These are phyloP conservation scores for Plodia interpunctella DNA, from an alignment of 1,140 invertebrate genomes.

Conservation along the genomic window DNA sequence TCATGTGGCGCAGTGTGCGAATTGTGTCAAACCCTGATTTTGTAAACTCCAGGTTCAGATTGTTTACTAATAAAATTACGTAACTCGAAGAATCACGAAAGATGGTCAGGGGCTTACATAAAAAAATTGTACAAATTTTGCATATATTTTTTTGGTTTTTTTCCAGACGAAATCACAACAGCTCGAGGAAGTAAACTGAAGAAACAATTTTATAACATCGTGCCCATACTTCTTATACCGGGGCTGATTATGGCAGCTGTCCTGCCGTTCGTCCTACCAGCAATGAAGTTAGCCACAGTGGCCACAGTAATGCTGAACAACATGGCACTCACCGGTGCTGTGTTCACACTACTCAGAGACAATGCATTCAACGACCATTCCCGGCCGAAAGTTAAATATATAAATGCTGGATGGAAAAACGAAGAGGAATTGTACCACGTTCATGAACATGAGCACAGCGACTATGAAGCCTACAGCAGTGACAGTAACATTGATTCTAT, in stretches of 20 bases:
- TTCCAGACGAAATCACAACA: conserved; percentile 40
- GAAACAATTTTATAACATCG: conserved; percentile 55
- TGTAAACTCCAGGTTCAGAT: too few relatives aligned
- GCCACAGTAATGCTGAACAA: conserved; percentile 65
- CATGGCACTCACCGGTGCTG: conserved; percentile 66
- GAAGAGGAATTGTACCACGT: conserved; percentile 24
- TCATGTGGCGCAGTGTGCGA: too few relatives aligned
- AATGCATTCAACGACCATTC: conserved; percentile 70
- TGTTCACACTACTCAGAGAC: conserved; percentile 70
- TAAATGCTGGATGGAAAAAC: conserved; percentile 65
- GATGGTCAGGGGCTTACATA: too few relatives aligned
- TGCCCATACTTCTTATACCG: conserved; percentile 62
- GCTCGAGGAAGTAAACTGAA: conserved; percentile 55
- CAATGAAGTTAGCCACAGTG: conserved; percentile 67
- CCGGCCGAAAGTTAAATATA: conserved; percentile 65
- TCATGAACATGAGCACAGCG: background rate
- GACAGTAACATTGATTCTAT: background rate
- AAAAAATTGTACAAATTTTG: too few relatives aligned
- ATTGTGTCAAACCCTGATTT: too few relatives aligned
- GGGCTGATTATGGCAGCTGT: conserved; percentile 72
- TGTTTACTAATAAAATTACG: too few relatives aligned
- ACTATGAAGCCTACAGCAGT: background rate
- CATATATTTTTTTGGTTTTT: conserved; percentile 16
- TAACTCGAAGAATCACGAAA: too few relatives aligned
- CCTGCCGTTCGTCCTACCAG: conserved; percentile 70